Conservation (phyloP, 35 echinoderm and acorn worm species). For the Apostichopus parvimensis region DNA sequence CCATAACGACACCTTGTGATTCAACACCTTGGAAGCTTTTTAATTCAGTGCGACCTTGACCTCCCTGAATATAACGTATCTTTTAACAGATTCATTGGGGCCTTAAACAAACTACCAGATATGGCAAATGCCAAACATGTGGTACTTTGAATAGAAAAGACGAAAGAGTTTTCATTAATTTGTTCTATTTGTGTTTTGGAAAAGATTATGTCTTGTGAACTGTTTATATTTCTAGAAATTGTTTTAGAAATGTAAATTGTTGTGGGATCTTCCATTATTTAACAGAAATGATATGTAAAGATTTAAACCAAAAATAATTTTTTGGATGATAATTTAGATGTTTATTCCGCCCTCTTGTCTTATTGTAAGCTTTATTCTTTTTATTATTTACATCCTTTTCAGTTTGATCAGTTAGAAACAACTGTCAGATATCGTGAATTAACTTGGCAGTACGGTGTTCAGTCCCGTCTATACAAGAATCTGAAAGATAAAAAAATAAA, state of each 20-base stretch:
- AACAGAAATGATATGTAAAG: background rate
- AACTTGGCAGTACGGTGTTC: no score
- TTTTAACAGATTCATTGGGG: slow-evolving; percentile 4
- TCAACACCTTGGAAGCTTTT: slow-evolving; percentile 3
- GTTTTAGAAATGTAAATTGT: background rate
- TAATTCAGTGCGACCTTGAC: background rate
- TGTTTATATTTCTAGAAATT: background rate
- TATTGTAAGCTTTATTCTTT: background rate
- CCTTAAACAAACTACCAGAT: background rate
- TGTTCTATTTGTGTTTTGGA: background rate
- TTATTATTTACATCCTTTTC: no score
- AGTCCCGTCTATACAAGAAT: no score
- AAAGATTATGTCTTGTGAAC: background rate
- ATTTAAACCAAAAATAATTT: background rate
- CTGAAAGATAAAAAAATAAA: no score
- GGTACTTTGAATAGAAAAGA: background rate
- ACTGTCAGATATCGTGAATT: no score
- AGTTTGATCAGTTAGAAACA: no score
- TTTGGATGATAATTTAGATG: background rate
- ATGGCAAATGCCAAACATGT: background rate
- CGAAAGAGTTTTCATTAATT: background rate
- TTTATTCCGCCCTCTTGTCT: background rate
- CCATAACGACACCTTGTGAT: background rate
- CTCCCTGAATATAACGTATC: background rate
- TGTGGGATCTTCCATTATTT: slow-evolving; percentile 8